These are phyloP conservation scores for Platorchestia sp. DNA, from an alignment of 1,140 invertebrate species.

Conservation along the genomic window DNA sequence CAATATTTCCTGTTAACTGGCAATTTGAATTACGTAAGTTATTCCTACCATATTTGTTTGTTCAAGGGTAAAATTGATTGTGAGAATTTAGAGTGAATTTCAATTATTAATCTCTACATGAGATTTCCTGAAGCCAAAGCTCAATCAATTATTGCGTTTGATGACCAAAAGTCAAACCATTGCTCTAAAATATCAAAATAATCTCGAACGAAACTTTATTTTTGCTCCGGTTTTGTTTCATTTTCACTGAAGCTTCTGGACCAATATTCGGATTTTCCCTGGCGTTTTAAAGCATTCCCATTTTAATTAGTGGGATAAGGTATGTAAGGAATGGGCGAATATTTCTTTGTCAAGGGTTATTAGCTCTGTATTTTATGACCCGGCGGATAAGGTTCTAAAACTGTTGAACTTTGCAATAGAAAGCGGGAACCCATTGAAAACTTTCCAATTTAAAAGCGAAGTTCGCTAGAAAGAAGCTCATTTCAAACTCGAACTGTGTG, in stretches of 20 bases:
- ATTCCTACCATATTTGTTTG: too few relatives aligned
- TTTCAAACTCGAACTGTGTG: neutral
- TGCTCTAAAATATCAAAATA: too few relatives aligned
- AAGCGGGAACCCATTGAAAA: neutral
- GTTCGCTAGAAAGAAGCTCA: neutral
- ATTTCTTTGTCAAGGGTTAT: neutral
- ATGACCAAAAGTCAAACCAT: too few relatives aligned
- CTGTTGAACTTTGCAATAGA: neutral
- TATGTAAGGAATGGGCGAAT: neutral
- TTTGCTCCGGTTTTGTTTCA: neutral
- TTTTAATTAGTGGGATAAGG: neutral
- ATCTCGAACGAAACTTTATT: neutral
- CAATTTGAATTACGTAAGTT: too few relatives aligned
- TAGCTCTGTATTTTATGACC: neutral
- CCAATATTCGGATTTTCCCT: too few relatives aligned
- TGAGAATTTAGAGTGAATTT: too few relatives aligned
- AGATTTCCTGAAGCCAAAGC: too few relatives aligned
- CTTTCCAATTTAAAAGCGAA: neutral
- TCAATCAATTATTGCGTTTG: too few relatives aligned
- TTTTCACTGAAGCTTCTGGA: neutral
- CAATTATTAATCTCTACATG: too few relatives aligned
- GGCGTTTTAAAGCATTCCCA: neutral
- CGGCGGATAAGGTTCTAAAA: neutral
- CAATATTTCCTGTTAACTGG: too few relatives aligned
- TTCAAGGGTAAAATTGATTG: too few relatives aligned